Percentiles rank a stretch among this genome's conserved stretches.
These are phyloP conservation scores for Drosophila greeni DNA, from an alignment of 2,888 invertebrate genomes.

Conservation along the genomic window DNA sequence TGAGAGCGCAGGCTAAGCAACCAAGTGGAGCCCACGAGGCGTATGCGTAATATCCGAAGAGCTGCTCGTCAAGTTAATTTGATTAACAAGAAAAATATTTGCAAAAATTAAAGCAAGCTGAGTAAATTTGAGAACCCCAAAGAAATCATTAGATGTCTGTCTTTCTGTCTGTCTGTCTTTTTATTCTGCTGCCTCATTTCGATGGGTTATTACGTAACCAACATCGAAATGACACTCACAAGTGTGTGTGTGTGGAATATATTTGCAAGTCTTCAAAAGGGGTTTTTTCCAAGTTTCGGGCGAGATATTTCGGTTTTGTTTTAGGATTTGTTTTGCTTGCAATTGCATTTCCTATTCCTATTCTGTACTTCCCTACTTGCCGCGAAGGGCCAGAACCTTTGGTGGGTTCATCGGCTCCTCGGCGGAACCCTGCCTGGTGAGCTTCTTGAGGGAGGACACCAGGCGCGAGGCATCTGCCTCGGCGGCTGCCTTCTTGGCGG, in stretches of 20 bases:
- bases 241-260: background rate
- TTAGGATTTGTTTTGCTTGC: background rate
- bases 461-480: background rate
- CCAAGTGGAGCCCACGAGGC: background rate
- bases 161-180: background rate
- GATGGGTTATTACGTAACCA: background rate
- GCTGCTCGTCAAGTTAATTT: background rate
- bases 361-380: background rate
- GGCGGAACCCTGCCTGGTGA: constrained; percentile 10
- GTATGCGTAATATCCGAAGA: constrained; percentile 1
- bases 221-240: background rate
- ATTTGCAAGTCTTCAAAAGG: background rate
- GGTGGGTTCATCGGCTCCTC: background rate
- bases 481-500: constrained; percentile 32
- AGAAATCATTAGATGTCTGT: background rate
- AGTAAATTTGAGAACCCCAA: background rate
- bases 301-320: background rate
- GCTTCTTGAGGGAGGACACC: constrained; percentile 8
- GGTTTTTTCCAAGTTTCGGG: background rate
- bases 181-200: background rate
- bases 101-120: background rate
- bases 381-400: background rate
- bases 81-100: background rate
- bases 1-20: background rate
- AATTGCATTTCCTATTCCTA: background rate